Percentiles rank a stretch among this genome's conserved stretches.
Conservation (phyloP, 2,888 invertebrate species). For the Chrysolina americana region DNA sequence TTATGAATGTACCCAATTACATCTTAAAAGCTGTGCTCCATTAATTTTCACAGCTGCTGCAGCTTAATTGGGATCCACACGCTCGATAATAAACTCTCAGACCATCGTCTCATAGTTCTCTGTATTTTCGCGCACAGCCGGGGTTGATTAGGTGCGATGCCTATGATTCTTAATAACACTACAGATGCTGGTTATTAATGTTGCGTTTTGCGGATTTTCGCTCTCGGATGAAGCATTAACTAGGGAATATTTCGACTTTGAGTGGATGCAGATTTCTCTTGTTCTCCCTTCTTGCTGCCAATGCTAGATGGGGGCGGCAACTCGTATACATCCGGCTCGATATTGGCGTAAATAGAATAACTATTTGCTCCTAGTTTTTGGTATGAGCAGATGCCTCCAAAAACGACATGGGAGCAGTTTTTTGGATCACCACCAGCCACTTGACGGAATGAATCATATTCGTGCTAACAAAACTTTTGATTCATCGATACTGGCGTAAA, state of each 20-base stretch:
- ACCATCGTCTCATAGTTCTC: constrained; percentile 36
- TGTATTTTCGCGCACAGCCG: constrained; percentile 49
- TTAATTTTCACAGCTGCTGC: constrained; percentile 78
- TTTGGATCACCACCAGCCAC: too few species aligned
- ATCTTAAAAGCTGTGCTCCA: constrained; percentile 77
- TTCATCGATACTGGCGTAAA: too few species aligned
- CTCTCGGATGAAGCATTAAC: not conserved
- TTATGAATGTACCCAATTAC: constrained; percentile 78
- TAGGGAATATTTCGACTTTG: not conserved
- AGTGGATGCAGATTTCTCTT: not conserved
- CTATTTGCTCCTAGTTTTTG: too few species aligned
- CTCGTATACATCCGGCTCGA: too few species aligned
- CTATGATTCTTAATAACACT: constrained; percentile 51
- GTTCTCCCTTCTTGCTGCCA: too few species aligned
- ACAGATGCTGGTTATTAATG: constrained; percentile 17
- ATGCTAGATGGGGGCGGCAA: too few species aligned
- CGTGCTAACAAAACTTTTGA: too few species aligned
- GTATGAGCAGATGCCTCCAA: too few species aligned
- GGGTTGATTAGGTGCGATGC: constrained; percentile 57
- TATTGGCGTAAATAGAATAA: too few species aligned
- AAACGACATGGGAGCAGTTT: too few species aligned
- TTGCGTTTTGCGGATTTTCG: not conserved
- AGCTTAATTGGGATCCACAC: constrained; percentile 75
- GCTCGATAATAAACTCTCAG: constrained; percentile 72
- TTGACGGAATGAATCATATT: too few species aligned